Evolutionary conservation across 2,888 invertebrate species (phyloP), one percentile per base, ranked within the genome.

Genomic region (Hypselothyrea guttata): DNA sequence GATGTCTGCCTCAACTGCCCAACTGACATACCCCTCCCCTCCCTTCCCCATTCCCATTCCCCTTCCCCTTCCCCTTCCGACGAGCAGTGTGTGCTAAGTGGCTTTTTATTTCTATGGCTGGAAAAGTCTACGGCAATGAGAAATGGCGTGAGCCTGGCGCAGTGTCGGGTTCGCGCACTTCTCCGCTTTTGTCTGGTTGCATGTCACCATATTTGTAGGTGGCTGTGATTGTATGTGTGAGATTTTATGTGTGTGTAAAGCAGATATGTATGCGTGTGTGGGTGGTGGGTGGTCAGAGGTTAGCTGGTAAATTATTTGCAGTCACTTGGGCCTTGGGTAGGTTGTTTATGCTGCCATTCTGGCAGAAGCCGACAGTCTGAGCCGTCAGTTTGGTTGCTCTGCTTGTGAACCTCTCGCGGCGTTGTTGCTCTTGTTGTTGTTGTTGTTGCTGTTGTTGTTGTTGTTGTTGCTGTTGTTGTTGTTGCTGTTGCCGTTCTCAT

Each of bases 21-120:
- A 7, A n/a, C n/a, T n/a, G n/a, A n/a, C n/a, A n/a, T 12, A 13
- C 16, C 1, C 0, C n/a, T 7, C 4, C 9, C 18, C 11, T 1
- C 4, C 8, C 44, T 4, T 3, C 11, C 15, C 4, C 30, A 18
- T 7, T 28, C 0, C 37, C 18, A 0, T 1, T 4, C 7, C 0
- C 7, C 27, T 1, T 7, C 1, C 12, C 40, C 9, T 7, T 7
- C n/a, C 22, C 9, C 4, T 22, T 22, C 38, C 28, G 18, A 35
- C 54, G 48, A 41, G 57, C 54, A 61, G 61, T 65, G 71, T 44
- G 54, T 54, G 65, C 51, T 59, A 69, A 79, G 69, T 75, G 71
- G 55, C 74, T 65, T 83, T 82, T 82, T 77, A 73, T 79, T 74
- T 61, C 63, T 41, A 44, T 49, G 51, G 54, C 62, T 56, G 62